phyloP scores from a whole-genome alignment of 2,888 invertebrate genomes.

The Pheosia gnoma region DNA sequence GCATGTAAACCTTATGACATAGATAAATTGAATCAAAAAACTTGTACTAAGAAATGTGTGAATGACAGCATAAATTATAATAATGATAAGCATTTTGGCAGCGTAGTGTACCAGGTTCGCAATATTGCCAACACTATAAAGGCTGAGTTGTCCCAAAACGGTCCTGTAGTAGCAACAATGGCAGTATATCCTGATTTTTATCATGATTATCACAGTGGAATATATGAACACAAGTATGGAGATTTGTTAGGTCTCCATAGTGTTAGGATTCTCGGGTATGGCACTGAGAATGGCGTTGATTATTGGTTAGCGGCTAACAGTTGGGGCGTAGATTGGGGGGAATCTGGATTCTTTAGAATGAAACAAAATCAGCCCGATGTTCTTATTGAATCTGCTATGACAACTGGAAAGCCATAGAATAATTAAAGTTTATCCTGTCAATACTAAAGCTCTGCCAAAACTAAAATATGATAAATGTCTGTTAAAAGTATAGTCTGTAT shows the following conservation, averaged over 20 bases:
- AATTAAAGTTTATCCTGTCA: too few relatives aligned
- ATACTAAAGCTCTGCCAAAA: too few relatives aligned
- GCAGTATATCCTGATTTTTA: not conserved
- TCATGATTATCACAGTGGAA: not conserved
- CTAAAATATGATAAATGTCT: too few relatives aligned
- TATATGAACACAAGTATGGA: constrained; percentile 20
- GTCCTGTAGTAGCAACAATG: constrained; percentile 17
- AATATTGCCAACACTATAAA: constrained; percentile 14
- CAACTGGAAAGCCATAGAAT: not conserved
- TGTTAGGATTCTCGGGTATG: constrained; percentile 27
- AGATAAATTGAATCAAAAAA: not conserved
- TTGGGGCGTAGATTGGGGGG: constrained; percentile 16
- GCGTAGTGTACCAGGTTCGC: constrained; percentile 7
- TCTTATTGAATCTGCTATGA: not conserved
- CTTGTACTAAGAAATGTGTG: constrained; percentile 3
- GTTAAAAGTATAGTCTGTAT: too few relatives aligned
- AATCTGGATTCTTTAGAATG: constrained; percentile 17
- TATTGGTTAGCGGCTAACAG: constrained; percentile 33
- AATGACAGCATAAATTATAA: constrained; percentile 9
- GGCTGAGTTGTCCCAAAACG: constrained; percentile 20
- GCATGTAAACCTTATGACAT: constrained; percentile 25
- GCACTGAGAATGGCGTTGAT: constrained; percentile 15
- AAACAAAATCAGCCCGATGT: constrained; percentile 4
- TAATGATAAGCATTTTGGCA: constrained; percentile 21
- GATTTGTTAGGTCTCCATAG: rapidly evolving